phyloP scores from a whole-genome alignment of 2,113 vertebrate species.

The Indicator maculatus region DNA sequence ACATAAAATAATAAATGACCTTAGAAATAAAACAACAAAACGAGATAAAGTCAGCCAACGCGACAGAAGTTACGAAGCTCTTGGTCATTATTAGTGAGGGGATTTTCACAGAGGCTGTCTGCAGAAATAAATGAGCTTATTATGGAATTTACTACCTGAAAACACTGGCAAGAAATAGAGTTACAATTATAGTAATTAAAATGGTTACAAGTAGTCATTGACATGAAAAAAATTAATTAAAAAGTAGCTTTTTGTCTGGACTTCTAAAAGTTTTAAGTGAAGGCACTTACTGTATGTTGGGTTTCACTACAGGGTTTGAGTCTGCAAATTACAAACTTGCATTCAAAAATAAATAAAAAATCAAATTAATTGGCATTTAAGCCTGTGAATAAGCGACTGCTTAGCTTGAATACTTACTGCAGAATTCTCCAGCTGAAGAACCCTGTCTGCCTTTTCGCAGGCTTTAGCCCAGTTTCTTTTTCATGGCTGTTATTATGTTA shows the following conservation, averaged over 20 bases:
- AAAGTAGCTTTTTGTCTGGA: neutral
- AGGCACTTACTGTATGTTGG: neutral
- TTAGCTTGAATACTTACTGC: neutral
- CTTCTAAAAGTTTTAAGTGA: neutral
- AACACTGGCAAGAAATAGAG: neutral
- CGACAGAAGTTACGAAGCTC: neutral
- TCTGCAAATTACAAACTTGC: neutral
- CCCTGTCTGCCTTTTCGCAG: neutral
- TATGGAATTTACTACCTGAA: neutral
- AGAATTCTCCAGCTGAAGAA: slow-evolving; percentile 4
- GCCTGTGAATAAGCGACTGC: neutral
- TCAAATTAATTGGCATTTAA: neutral
- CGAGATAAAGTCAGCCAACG: neutral
- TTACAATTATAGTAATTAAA: neutral
- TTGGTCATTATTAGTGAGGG: neutral
- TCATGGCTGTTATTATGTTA: neutral
- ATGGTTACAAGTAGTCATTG: neutral
- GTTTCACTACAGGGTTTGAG: neutral
- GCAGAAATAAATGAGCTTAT: neutral
- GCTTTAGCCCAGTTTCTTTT: neutral
- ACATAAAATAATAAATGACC: neutral
- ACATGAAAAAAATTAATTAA: neutral
- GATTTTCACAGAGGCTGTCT: neutral
- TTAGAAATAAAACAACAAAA: neutral
- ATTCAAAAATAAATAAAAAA: neutral